These are phyloP conservation scores for Hormiphora californensis DNA, from an alignment of 37 sponge, comb jelly and placozoan species.

Conservation along the genomic window DNA sequence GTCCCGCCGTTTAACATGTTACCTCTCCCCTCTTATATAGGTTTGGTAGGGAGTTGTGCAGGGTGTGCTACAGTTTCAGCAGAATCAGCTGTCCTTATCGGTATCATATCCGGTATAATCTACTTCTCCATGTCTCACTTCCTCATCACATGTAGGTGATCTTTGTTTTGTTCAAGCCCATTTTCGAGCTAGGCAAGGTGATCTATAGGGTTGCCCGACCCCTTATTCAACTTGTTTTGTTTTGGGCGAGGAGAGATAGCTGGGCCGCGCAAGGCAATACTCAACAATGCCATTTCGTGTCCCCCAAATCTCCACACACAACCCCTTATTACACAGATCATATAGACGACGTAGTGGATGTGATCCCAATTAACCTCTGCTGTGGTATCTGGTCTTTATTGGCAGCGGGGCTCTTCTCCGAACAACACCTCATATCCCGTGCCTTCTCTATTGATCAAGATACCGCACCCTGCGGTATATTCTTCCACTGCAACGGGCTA, in stretches of 20 bases:
- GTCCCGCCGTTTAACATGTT: no score
- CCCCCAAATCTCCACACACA: background rate
- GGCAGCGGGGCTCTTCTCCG: background rate
- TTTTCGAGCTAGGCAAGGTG: no score
- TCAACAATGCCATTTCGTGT: background rate
- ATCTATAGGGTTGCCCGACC: no score
- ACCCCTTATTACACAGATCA: background rate
- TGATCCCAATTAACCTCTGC: background rate
- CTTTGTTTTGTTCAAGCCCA: no score
- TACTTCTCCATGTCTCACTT: slow-evolving; percentile 10
- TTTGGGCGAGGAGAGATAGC: no score
- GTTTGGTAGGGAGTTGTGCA: slow-evolving; percentile 27
- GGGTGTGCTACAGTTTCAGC: slow-evolving; percentile 35
- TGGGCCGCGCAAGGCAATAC: no score
- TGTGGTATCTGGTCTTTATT: slow-evolving; percentile 10
- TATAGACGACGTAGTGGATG: slow-evolving; percentile 32
- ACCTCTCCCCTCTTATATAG: background rate
- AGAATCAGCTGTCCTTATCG: slow-evolving; percentile 21
- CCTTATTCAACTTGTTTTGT: no score
- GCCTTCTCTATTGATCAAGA: background rate
- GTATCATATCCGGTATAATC: slow-evolving; percentile 15
- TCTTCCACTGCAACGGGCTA: slow-evolving; percentile 22
- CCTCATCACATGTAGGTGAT: background rate
- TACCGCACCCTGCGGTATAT: slow-evolving; percentile 1
- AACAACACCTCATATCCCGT: background rate